A percentile compares a stretch with the other conserved stretches of the same genome.
Conservation (phyloP, 1,140 invertebrate genomes). For the Aphidius ervi region DNA sequence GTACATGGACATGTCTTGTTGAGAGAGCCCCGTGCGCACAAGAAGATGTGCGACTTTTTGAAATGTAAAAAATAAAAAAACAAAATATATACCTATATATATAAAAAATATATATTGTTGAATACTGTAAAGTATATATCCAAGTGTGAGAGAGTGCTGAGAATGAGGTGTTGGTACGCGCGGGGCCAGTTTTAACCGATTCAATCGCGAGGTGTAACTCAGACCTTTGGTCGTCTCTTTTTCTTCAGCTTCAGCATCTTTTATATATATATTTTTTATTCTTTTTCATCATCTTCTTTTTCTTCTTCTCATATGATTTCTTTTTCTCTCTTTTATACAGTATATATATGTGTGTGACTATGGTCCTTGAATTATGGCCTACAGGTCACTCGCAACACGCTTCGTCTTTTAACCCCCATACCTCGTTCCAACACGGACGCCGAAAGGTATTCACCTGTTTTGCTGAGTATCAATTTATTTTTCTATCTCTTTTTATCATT, state of each 20-base stretch:
- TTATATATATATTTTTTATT: conserved; percentile 19
- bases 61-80: neutral
- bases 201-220: conserved; percentile 20
- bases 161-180: neutral
- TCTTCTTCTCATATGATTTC: no score
- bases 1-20: no score
- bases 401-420: conserved; percentile 53
- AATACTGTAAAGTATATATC: neutral
- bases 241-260: neutral
- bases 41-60: no score
- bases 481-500: no score
- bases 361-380: conserved; percentile 26
- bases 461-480: no score
- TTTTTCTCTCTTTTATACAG: no score
- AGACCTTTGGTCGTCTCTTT: neutral
- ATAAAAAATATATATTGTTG: conserved; percentile 9
- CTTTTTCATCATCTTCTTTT: neutral
- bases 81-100: conserved; percentile 1
- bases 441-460: conserved; percentile 37
- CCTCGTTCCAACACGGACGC: conserved; percentile 30
- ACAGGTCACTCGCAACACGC: conserved; percentile 48
- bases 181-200: conserved; percentile 14
- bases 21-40: no score
- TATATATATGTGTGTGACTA: conserved; percentile 13
- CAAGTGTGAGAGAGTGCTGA: neutral